Conservation (phyloP, 2,888 invertebrate genomes). For the Lagria hirta region DNA sequence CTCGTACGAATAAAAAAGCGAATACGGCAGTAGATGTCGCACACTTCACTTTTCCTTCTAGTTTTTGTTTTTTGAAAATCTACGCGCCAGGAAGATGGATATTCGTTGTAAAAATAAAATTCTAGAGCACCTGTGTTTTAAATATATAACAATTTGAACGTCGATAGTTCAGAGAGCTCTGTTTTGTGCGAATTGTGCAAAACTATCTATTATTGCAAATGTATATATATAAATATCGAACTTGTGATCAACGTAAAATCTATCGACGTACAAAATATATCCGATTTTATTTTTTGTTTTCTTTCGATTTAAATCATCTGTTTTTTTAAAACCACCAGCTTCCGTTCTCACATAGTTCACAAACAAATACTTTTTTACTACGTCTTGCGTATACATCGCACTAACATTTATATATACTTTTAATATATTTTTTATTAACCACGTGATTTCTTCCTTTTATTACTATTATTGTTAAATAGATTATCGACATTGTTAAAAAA, state of each 20-base stretch:
- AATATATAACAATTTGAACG: slow-evolving; percentile 41
- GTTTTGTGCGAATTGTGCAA: slow-evolving; percentile 44
- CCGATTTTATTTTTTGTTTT: slow-evolving; percentile 22
- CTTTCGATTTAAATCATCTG: slow-evolving; percentile 19
- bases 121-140: slow-evolving; percentile 48
- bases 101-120: slow-evolving; percentile 49
- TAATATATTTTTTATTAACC: slow-evolving; percentile 31
- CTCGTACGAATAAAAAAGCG: slow-evolving; percentile 24
- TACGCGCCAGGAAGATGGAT: slow-evolving; percentile 41
- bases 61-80: slow-evolving; percentile 24
- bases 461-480: slow-evolving; percentile 43
- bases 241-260: slow-evolving; percentile 33
- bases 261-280: slow-evolving; percentile 46
- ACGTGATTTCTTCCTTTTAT: slow-evolving; percentile 39
- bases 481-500: slow-evolving; percentile 44
- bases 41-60: no score
- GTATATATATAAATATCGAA: slow-evolving; percentile 35
- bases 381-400: slow-evolving; percentile 46
- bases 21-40: slow-evolving; percentile 42
- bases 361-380: slow-evolving; percentile 34
- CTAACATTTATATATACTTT: slow-evolving; percentile 46
- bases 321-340: slow-evolving; percentile 27
- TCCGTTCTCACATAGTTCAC: slow-evolving; percentile 32
- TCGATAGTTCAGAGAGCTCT: slow-evolving; percentile 40
- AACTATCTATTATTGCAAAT: slow-evolving; percentile 45